Evolutionary conservation across 1,140 invertebrate genomes (phyloP).

Genomic region (Microplitis mediator): DNA sequence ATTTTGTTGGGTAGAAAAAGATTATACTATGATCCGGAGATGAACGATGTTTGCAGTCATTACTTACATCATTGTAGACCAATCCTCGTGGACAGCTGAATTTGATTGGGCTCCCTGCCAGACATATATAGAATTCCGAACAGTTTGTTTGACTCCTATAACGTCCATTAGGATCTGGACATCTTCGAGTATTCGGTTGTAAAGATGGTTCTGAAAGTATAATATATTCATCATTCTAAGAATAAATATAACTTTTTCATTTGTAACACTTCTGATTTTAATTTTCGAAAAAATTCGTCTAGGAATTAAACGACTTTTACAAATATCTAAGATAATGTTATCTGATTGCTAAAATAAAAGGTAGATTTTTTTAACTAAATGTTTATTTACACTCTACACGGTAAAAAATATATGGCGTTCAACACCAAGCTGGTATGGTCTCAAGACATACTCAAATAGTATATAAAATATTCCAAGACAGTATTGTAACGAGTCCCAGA

Average conservation of each 20-base stretch:
- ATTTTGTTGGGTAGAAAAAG: too few species aligned
- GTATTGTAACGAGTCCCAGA: too few species aligned
- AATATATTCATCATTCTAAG: background rate
- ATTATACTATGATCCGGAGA: constrained; percentile 15
- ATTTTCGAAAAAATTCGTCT: too few species aligned
- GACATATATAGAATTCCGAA: constrained; percentile 71
- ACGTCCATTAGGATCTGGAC: constrained; percentile 61
- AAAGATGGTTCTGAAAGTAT: constrained; percentile 51
- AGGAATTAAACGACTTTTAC: too few species aligned
- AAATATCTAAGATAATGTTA: too few species aligned
- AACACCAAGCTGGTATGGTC: too few species aligned
- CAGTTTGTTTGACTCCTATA: constrained; percentile 69
- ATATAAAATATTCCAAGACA: too few species aligned
- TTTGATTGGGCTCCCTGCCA: constrained; percentile 64
- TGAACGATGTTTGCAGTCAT: constrained; percentile 7
- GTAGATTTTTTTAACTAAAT: too few species aligned
- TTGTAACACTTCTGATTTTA: background rate
- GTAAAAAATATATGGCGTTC: too few species aligned
- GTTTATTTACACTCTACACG: too few species aligned
- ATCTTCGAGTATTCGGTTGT: constrained; percentile 55
- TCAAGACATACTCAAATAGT: too few species aligned
- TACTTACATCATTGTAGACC: constrained; percentile 69
- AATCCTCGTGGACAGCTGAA: constrained; percentile 68
- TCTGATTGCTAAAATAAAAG: too few species aligned
- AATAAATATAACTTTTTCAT: background rate